A percentile compares a stretch with the other conserved stretches of the same genome.
Conservation (phyloP, 2,888 invertebrate species). For the Drosophila paramelanica region DNA sequence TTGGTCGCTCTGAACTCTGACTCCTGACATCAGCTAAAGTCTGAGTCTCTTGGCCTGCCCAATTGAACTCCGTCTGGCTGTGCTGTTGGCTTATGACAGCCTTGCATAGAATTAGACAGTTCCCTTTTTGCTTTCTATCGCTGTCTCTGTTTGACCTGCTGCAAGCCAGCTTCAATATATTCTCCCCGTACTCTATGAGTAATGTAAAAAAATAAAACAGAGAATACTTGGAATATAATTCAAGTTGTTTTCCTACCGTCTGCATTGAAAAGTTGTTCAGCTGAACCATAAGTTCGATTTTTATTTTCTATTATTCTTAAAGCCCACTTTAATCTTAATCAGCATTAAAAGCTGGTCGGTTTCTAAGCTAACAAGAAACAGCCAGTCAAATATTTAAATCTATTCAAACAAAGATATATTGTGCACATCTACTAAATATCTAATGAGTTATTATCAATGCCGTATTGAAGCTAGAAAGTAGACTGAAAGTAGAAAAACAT, state of each 20-base stretch:
- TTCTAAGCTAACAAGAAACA: too few relatives aligned
- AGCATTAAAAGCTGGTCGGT: too few relatives aligned
- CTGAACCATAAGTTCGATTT: background rate
- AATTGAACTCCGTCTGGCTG: conserved; percentile 43
- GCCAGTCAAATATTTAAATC: too few relatives aligned
- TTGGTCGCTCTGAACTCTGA: conserved; percentile 31
- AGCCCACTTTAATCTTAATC: background rate
- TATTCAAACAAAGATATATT: too few relatives aligned
- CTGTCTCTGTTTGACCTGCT: conserved; percentile 18
- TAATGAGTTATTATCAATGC: too few relatives aligned
- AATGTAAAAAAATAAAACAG: background rate
- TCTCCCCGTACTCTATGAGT: background rate
- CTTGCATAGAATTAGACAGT: conserved; percentile 37
- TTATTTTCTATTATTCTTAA: background rate
- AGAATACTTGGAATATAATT: conserved; percentile 1
- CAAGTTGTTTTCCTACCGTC: conserved; percentile 5
- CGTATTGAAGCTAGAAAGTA: too few relatives aligned
- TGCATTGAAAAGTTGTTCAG: conserved; percentile 3
- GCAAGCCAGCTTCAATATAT: conserved; percentile 7
- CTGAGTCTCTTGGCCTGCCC: conserved; percentile 34
- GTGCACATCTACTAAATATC: too few relatives aligned
- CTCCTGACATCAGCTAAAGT: conserved; percentile 31
- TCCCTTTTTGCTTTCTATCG: background rate
- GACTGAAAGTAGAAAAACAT: too few relatives aligned
- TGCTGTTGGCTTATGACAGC: conserved; percentile 35